Base-by-base conservation (phyloP, 1,140 invertebrate genomes). In the Ylistrum balloti region DNA sequence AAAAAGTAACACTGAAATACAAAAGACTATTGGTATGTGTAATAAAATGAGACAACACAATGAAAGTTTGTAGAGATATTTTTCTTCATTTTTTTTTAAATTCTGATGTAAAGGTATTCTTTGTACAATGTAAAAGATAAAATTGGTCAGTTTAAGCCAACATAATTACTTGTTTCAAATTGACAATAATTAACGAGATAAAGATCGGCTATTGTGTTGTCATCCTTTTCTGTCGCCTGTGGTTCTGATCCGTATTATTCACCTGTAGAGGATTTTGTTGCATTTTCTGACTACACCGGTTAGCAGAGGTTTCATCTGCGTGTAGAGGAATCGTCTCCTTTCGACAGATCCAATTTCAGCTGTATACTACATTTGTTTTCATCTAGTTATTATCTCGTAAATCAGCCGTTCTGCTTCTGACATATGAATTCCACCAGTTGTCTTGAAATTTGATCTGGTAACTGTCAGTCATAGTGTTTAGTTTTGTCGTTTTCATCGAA, bases 401-500 rank as follows among this genome's bases (percentile, higher is more conserved):
- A 74, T 74, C 56, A 74, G 22, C 56, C 22, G 22, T n/a, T 74
- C 9, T 74, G 28, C 5, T 28, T 28, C 56, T 74, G 56, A 74
- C 56, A 74, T 28, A 74, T 74, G 56, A 74, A 74, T 74, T 28
- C 56, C 56, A 11, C 22, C 22, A 28, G n/a, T 74, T n/a, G 56
- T 74, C 56, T 9, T 28, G 56, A 74, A 74, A 74, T 17, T 28
- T 74, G 56, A 74, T 74, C 56, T 1, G n/a, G n/a, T 1, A 74
- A 11, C 56, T 74, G 56, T 74, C 56, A 74, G 56, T n/a, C 56
- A 56, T 56, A 74, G 56, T 74, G 28, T 74, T 74, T 74, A 74
- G 56, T n/a, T 74, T n/a, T 74, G 56, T 74, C 56, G 28, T 74
- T 74, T 74, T 74, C 56, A 74, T 74, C 56, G 56, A 74, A 74